phyloP scores from a whole-genome alignment of 1,140 invertebrate genomes.

The Scaptomyza hsui region DNA sequence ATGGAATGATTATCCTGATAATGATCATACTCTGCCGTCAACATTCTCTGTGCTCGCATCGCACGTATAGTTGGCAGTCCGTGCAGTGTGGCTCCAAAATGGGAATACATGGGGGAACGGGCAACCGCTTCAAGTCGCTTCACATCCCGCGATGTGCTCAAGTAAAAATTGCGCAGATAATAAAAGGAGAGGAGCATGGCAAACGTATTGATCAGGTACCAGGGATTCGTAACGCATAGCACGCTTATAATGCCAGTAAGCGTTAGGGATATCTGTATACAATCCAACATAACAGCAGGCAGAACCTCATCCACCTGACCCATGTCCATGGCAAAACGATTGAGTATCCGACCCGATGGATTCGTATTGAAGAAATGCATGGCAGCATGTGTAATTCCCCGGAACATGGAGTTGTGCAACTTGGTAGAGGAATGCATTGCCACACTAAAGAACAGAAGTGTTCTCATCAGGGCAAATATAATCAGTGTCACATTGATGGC shows the following conservation, averaged over 20 bases:
- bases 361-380: constrained; percentile 93
- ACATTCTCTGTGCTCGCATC: constrained; percentile 86
- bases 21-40: constrained; percentile 88
- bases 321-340: constrained; percentile 91
- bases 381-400: constrained; percentile 84
- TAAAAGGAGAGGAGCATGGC: constrained; percentile 89
- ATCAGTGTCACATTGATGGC: constrained; percentile 87
- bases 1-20: constrained; percentile 89
- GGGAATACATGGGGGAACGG: constrained; percentile 91
- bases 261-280: constrained; percentile 89
- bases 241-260: constrained; percentile 91
- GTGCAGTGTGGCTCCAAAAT: constrained; percentile 89
- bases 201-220: constrained; percentile 89
- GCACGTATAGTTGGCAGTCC: constrained; percentile 91
- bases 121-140: constrained; percentile 94
- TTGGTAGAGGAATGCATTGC: constrained; percentile 90
- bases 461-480: constrained; percentile 85
- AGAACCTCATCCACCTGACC: constrained; percentile 84
- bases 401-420: constrained; percentile 68
- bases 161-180: constrained; percentile 90
- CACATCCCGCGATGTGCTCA: constrained; percentile 92
- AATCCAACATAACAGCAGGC: constrained; percentile 88
- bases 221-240: constrained; percentile 90
- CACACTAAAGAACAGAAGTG: constrained; percentile 88
- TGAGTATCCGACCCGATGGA: constrained; percentile 89